These are phyloP conservation scores for Ditylenchus weischeri DNA, from an alignment of 2,888 invertebrate genomes.

Conservation along the genomic window DNA sequence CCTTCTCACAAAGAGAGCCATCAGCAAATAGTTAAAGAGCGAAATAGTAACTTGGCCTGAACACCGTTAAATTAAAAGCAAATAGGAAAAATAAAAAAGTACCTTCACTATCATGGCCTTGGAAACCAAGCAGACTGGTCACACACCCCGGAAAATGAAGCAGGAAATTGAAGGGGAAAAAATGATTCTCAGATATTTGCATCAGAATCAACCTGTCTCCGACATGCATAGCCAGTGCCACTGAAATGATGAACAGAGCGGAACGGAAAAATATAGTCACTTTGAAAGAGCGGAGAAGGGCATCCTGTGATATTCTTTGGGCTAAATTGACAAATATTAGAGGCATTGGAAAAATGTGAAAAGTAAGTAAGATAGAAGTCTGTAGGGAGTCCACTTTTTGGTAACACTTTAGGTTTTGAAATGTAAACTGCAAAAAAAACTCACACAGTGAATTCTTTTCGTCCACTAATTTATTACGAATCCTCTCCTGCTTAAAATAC, in stretches of 20 bases:
- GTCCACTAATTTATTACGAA: slow-evolving; percentile 28
- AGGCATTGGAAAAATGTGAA: slow-evolving; percentile 5
- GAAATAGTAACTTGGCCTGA: not conserved
- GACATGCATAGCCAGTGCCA: slow-evolving; percentile 22
- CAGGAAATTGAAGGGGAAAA: slow-evolving; percentile 28
- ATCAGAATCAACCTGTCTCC: slow-evolving; percentile 11
- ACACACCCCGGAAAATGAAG: slow-evolving; percentile 13
- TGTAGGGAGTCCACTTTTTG: too few relatives aligned
- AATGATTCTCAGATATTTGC: not conserved
- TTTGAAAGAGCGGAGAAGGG: slow-evolving; percentile 1
- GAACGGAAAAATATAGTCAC: not conserved
- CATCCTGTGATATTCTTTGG: not conserved
- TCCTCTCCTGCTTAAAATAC: slow-evolving; percentile 26
- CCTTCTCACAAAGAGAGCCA: not conserved
- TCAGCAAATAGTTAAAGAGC: slow-evolving; percentile 6
- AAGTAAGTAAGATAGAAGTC: not conserved
- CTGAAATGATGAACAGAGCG: not conserved
- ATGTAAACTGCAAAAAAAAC: slow-evolving; percentile 11
- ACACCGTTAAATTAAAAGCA: not conserved
- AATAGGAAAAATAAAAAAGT: not conserved
- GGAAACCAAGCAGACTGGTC: not conserved
- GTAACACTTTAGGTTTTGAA: too few relatives aligned
- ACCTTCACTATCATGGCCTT: not conserved
- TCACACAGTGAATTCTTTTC: slow-evolving; percentile 23
- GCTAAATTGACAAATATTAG: slow-evolving; percentile 15